Evolutionary conservation across 2,113 vertebrate genomes (phyloP).

Genomic region (Scomber japonicus): DNA sequence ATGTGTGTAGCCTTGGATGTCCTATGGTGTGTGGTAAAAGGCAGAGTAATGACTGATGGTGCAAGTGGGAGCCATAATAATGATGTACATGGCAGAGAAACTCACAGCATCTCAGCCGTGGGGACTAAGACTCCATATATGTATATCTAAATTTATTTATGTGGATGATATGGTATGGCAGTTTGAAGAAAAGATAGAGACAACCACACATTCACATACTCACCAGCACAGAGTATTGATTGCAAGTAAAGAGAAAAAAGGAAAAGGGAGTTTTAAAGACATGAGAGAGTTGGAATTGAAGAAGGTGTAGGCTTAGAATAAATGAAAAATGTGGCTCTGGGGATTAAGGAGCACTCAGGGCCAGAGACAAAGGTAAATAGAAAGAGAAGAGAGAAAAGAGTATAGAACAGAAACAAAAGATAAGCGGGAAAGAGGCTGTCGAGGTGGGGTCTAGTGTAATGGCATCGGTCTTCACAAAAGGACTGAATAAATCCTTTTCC

Average conservation of each 20-base stretch:
- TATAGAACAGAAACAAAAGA: constrained; percentile 23
- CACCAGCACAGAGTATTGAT: constrained; percentile 32
- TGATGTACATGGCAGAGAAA: constrained; percentile 26
- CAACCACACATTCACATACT: neutral
- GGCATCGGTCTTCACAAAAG: constrained; percentile 64
- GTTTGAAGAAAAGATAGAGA: constrained; percentile 25
- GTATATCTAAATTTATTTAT: constrained; percentile 36
- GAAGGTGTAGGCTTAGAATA: constrained; percentile 52
- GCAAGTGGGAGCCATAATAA: constrained; percentile 53
- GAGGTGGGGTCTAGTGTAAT: constrained; percentile 42
- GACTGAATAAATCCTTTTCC: constrained; percentile 48
- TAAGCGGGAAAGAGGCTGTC: constrained; percentile 10
- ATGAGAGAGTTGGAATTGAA: constrained; percentile 23
- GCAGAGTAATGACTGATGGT: constrained; percentile 37
- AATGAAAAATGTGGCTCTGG: constrained; percentile 48
- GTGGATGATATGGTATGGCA: constrained; percentile 9
- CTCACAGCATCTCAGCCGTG: constrained; percentile 32
- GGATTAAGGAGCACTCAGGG: constrained; percentile 42
- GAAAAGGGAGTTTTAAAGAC: constrained; percentile 24
- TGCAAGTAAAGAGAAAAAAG: constrained; percentile 9
- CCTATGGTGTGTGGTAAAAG: constrained; percentile 26
- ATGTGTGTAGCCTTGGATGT: constrained; percentile 33
- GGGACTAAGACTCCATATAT: constrained; percentile 19
- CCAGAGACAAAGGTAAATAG: constrained; percentile 64
- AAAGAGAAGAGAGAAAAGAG: constrained; percentile 20